These are phyloP conservation scores for Periplaneta americana DNA, from an alignment of 1,140 invertebrate genomes.

Conservation along the genomic window DNA sequence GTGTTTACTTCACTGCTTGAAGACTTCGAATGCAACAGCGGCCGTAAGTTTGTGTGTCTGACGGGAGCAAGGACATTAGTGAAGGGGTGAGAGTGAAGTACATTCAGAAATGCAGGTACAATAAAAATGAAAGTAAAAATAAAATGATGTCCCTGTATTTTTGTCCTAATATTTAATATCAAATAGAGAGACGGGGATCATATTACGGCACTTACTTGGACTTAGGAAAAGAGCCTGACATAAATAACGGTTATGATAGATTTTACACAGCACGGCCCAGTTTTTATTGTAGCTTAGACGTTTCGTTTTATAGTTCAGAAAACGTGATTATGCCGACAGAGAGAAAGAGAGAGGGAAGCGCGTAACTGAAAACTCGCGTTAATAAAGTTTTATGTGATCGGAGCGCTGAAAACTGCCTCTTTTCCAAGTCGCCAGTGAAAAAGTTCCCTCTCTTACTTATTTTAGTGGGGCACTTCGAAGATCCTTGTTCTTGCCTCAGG, in stretches of 20 bases:
- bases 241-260: not conserved
- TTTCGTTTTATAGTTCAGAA: not conserved
- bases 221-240: not conserved
- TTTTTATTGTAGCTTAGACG: not conserved
- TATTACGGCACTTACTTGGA: too few relatives aligned
- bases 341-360: not conserved
- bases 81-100: too few relatives aligned
- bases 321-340: not conserved
- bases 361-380: not conserved
- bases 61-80: too few relatives aligned
- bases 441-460: not conserved
- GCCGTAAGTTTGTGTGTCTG: too few relatives aligned
- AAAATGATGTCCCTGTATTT: too few relatives aligned
- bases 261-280: not conserved
- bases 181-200: too few relatives aligned
- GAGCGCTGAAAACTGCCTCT: not conserved
- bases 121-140: too few relatives aligned
- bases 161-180: too few relatives aligned
- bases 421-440: not conserved
- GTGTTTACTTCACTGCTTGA: too few relatives aligned
- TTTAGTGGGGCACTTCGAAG: not conserved
- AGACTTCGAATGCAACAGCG: too few relatives aligned
- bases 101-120: too few relatives aligned
- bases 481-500: not conserved
- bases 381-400: not conserved